phyloP scores from a whole-genome alignment of 2,797 vertebrate genomes.

The Pangasius larnaudii region DNA sequence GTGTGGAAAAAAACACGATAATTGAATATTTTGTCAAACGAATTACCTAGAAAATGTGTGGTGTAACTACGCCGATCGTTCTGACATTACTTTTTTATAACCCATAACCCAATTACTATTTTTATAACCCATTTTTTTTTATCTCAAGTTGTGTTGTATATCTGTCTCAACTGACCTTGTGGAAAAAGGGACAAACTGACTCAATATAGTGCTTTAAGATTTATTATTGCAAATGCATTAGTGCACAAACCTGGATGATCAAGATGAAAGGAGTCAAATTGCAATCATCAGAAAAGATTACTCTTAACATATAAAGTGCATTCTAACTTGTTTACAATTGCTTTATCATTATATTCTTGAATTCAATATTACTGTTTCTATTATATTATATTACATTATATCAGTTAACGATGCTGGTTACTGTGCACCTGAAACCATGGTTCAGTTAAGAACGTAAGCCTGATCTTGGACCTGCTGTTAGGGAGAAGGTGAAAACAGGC shows the following conservation, averaged over 20 bases:
- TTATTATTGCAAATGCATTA: background rate
- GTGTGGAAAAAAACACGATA: background rate
- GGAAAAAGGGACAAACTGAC: background rate
- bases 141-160: background rate
- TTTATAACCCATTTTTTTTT: background rate
- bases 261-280: background rate
- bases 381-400: background rate
- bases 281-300: background rate
- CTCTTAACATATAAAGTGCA: background rate
- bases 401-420: background rate
- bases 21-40: background rate
- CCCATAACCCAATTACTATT: too few relatives aligned
- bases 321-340: background rate
- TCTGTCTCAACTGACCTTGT: background rate
- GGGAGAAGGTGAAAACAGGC: constrained; percentile 20
- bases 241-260: background rate
- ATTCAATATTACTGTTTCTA: background rate
- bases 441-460: background rate
- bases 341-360: background rate
- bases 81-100: background rate
- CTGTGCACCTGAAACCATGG: background rate
- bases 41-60: too few relatives aligned
- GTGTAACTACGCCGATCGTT: background rate
- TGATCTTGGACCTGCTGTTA: constrained; percentile 10
- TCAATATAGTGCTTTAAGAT: background rate